Evolutionary conservation across 2,113 vertebrate species (phyloP).

Genomic region (Grantiella picta): DNA sequence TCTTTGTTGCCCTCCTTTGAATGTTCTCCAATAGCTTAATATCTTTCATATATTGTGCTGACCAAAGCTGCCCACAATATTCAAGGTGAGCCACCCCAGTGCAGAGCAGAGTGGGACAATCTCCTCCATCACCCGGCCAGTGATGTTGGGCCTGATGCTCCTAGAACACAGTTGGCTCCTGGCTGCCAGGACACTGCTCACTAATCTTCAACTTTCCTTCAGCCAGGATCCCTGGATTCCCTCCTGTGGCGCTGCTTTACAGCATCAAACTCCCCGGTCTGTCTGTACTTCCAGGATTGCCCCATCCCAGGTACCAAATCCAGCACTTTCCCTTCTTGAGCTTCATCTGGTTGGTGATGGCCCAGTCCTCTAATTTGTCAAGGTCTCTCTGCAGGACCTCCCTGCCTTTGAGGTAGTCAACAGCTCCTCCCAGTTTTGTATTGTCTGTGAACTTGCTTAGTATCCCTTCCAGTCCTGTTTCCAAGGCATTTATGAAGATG

Average conservation of each 20-base stretch:
- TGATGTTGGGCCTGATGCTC: not conserved
- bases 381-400: not conserved
- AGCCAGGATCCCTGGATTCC: not conserved
- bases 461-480: not conserved
- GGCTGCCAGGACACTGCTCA: not conserved
- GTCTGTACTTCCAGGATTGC: not conserved
- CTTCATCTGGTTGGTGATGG: not conserved
- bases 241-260: not conserved
- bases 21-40: fast-evolving
- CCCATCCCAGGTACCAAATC: too few relatives aligned
- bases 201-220: not conserved
- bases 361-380: not conserved
- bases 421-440: not conserved
- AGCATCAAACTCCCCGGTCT: not conserved
- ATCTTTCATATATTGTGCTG: not conserved
- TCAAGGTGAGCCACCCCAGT: not conserved
- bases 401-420: not conserved
- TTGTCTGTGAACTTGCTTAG: not conserved
- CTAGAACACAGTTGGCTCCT: not conserved
- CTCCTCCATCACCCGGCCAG: not conserved
- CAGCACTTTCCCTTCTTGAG: not conserved
- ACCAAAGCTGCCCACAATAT: not conserved
- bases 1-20: not conserved
- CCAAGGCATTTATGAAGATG: not conserved
- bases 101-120: not conserved